Evolutionary conservation across 2,888 invertebrate species (phyloP).

Genomic region (Clanis bilineata): DNA sequence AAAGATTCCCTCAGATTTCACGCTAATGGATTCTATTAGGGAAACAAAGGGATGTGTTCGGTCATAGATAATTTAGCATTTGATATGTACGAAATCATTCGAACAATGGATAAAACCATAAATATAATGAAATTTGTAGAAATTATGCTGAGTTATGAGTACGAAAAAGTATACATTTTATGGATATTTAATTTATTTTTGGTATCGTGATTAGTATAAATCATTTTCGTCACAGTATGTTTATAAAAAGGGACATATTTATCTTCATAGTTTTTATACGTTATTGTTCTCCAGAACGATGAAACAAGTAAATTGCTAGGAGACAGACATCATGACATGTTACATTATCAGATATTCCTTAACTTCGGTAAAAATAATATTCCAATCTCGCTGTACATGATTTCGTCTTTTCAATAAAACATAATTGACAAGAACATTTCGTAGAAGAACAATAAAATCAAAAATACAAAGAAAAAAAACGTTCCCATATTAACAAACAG

Average conservation of each 20-base stretch:
- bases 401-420: not conserved
- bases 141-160: not conserved
- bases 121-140: not conserved
- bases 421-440: not conserved
- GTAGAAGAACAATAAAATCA: too few relatives aligned
- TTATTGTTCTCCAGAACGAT: too few relatives aligned
- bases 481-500: not conserved
- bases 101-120: too few relatives aligned
- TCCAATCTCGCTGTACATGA: not conserved
- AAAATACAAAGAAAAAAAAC: not conserved
- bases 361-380: not conserved
- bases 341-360: too few relatives aligned
- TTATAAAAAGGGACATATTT: too few relatives aligned
- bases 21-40: conserved; percentile 36
- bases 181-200: too few relatives aligned
- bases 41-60: conserved; percentile 30
- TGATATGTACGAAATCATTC: not conserved
- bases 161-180: too few relatives aligned
- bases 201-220: too few relatives aligned
- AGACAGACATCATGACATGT: too few relatives aligned
- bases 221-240: too few relatives aligned
- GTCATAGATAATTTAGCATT: conserved; percentile 27
- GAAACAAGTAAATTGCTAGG: too few relatives aligned
- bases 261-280: too few relatives aligned
- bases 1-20: conserved; percentile 30